Base-by-base conservation (phyloP, 2,113 vertebrate species). In the Perccottus glenii region DNA sequence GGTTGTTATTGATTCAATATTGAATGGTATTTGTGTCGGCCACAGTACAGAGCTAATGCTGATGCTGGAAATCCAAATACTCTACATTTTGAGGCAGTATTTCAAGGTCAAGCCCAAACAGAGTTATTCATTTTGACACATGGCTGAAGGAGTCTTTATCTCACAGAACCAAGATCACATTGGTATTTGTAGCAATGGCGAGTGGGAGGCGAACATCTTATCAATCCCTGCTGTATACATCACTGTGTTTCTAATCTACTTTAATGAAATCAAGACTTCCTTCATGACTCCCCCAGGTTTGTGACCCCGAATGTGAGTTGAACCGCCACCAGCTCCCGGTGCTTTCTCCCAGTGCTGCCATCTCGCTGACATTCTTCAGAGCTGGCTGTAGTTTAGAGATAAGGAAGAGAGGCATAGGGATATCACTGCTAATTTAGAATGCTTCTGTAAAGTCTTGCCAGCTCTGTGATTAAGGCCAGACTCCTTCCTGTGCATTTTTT, bases 331-430 rank as follows among this genome's bases (percentile, higher is more conserved):
- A 70, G 77, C 9, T 10, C 75, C 60, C 46, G 57, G 52, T 46
- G 56, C 38, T 42, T 67, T 74, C 70, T 68, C 62, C n/a, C 16
- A 74, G 67, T 38, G 51, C 64, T 72, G 68, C 78, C 73, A 62
- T 84, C 83, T 82, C 69, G 63, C 62, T 78, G 85, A 77, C 70
- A 82, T 88, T 85, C 84, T 78, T 83, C 53, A 60, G 58, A 79
- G 69, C 64, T 68, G 53, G 73, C 88, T 89, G 90, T 83, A 82
- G 60, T 49, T 62, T 15, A 19, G 72, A 82, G 86, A 92, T 88
- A 91, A 88, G 87, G 64, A 73, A 71, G 59, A 50, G 69, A 73
- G 72, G 60, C 85, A 72, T 77, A 75, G 68, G 76, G 73, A 85
- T 80, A 73, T 73, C 40, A 58, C 50, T 61, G 63, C 72, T 69